Base-by-base conservation (phyloP, 1,140 invertebrate genomes). In the Pseudachorutes palmiensis region DNA sequence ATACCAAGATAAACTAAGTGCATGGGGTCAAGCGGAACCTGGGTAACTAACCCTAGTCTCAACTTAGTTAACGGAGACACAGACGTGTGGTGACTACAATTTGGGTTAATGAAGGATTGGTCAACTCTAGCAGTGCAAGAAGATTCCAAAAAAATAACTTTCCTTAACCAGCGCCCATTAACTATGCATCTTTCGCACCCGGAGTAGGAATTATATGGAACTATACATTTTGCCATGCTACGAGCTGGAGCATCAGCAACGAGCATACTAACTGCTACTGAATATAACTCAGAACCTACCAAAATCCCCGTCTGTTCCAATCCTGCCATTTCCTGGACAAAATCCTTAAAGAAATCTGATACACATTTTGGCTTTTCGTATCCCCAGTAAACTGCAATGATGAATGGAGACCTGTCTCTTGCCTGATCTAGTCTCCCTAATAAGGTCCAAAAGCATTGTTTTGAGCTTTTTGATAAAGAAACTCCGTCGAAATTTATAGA, bases 1-100 rank as follows among this genome's bases (percentile, higher is more conserved):
- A 67, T 57, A 75, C 28, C 58, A 69, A 66, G 31, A 69, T 64
- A 45, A 16, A 77, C 66, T 62, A 45, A 28, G 64, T 65, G 41
- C 59, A 67, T 65, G 30, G 55, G 55, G 41, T 67, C 65, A 29
- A 67, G 22, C 12, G 30, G 12, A 45, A 67, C 36, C 3, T 67
- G 14, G 2, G 65, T 31, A 16, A 67, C 65, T 12, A 67, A 9
- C 12, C 61, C 66, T 14, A 67, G 2, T 41, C 32, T 19, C 45
- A 67, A 63, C 5, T 30, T 22, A n/a, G n/a, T n/a, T 49, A 63
- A 36, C 12, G 61, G 61, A 22, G 58, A 63, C 3, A 2, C 24
- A 26, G n/a, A 33, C 31, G 14, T 63, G 41, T 55, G 45, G 36
- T 67, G 45, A 3, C 31, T 12, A n/a, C n/a, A n/a, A n/a, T 14